phyloP scores from a whole-genome alignment of 1,140 invertebrate species.

The Druon quercuslanigerum region DNA sequence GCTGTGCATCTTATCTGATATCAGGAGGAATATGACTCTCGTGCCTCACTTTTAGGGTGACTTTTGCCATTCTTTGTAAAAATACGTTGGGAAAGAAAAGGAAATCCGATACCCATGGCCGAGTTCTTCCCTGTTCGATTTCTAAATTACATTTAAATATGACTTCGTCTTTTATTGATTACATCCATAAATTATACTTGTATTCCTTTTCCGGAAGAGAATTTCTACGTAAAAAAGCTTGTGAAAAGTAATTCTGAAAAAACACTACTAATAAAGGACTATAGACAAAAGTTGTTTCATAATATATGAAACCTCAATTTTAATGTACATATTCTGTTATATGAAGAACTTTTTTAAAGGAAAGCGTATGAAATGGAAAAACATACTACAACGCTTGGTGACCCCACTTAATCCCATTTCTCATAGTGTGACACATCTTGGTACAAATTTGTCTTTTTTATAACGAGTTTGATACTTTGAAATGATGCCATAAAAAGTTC shows the following conservation, averaged over 20 bases:
- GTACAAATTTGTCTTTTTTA: conserved; percentile 30
- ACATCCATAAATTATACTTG: too few relatives aligned
- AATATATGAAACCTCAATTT: background rate
- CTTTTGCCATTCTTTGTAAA: background rate
- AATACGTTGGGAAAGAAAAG: conserved; percentile 9
- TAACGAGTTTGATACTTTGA: conserved; percentile 8
- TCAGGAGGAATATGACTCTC: conserved; percentile 49
- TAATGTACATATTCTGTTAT: background rate
- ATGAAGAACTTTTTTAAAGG: background rate
- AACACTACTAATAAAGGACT: too few relatives aligned
- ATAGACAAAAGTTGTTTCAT: too few relatives aligned
- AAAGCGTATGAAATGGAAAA: background rate
- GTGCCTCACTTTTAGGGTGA: conserved; percentile 16
- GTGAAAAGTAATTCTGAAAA: too few relatives aligned
- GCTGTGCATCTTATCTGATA: conserved; percentile 56
- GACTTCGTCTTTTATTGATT: too few relatives aligned
- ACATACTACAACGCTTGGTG: background rate
- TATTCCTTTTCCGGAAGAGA: too few relatives aligned
- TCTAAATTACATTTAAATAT: too few relatives aligned
- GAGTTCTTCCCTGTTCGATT: background rate
- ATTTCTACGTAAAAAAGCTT: too few relatives aligned
- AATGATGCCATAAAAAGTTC: conserved; percentile 37
- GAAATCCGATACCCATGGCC: background rate
- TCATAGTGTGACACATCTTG: conserved; percentile 7
- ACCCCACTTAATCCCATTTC: conserved; percentile 13